phyloP scores from a whole-genome alignment of 37 sponge, comb jelly and placozoan genomes.

The Ephydatia muelleri region DNA sequence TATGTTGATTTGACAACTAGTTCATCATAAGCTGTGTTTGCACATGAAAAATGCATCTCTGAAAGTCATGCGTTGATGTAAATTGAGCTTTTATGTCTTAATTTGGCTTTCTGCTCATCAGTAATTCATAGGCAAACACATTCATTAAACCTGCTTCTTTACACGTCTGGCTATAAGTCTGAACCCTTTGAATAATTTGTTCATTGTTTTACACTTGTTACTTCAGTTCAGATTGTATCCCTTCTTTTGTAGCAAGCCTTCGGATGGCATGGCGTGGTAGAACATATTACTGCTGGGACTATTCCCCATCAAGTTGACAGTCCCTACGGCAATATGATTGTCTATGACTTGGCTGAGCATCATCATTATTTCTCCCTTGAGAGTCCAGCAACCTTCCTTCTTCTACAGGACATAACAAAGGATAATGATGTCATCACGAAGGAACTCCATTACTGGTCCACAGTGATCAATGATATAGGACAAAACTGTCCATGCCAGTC shows the following conservation, averaged over 20 bases:
- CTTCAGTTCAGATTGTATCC: no score
- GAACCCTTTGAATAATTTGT: no score
- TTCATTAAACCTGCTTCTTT: no score
- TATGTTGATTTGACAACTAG: no score
- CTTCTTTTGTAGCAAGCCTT: not conserved
- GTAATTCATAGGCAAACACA: no score
- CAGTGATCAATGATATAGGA: not conserved
- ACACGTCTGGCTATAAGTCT: no score
- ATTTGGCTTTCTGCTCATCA: no score
- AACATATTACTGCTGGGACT: not conserved
- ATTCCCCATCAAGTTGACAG: not conserved
- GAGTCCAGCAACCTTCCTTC: not conserved
- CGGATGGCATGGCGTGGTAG: not conserved
- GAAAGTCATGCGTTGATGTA: no score
- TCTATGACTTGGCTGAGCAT: slow-evolving; percentile 46
- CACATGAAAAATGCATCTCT: no score
- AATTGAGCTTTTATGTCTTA: no score
- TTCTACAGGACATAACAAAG: not conserved
- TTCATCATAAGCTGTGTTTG: no score
- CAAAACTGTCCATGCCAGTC: not conserved
- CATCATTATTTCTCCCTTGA: slow-evolving; percentile 13
- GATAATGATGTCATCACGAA: not conserved
- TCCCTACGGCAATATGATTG: not conserved
- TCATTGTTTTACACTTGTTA: no score
- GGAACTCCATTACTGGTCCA: slow-evolving; percentile 16